Base-by-base conservation (phyloP, 2,113 vertebrate species). In the Dunckerocampus dactyliophorus region DNA sequence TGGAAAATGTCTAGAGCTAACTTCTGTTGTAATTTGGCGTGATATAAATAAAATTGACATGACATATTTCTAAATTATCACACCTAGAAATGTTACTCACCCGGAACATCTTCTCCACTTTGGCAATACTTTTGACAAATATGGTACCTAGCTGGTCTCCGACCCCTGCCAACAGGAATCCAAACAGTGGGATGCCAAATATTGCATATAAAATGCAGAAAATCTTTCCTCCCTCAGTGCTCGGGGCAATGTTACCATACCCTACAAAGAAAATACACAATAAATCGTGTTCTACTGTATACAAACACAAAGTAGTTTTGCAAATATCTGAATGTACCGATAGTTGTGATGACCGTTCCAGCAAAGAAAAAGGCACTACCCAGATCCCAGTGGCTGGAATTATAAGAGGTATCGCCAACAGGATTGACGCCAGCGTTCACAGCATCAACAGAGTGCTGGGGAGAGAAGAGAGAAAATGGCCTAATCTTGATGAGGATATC, bases 291-390 rank as follows among this genome's bases (percentile, higher is more conserved):
- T 28, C 21, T 31, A 10, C 20, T 17, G 47, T 11, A 47, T 47
- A 17, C 2, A 17, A n/a, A 47, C 45, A 31, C 7, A 19, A 39
- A 67, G 8, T 49, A 28, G 14, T 28, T 37, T 50, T 15, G 16
- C 15, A 10, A 46, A 17, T 15, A n/a, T 3, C 31, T 37, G 17
- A 62, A 17, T 15, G n/a, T 92, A 98, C 96, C 95, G 90, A 98
- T 98, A 22, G 96, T 99, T 42, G 96, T 99, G 84, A 99, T 99
- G 74, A 99, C 96, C 0, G 96, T 99, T 78, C 96, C 96, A 76
- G 96, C 95, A 76, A 99, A 99, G 89, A 99, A 99, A 90, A 99
- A 99, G 83, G 96, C 93, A 89, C 95, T 96, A 77, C 96, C 95
- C 0, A 99, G 91, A 74, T 98, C 95, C 96, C 96, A 99, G 71